These are phyloP conservation scores for Myanophis thanlyinensis DNA, from an alignment of 2,113 vertebrate genomes.

Conservation along the genomic window DNA sequence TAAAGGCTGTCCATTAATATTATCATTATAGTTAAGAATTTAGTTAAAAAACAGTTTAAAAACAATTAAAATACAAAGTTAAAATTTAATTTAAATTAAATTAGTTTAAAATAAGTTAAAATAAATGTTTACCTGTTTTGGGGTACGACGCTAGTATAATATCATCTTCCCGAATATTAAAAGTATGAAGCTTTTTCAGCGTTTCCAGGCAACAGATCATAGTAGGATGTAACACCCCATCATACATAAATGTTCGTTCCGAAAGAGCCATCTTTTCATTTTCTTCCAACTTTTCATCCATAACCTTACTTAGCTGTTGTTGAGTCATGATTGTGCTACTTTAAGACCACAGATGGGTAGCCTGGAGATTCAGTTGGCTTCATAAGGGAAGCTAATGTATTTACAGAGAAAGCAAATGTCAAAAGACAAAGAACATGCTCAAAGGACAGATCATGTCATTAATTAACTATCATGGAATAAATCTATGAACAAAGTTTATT, in stretches of 20 bases:
- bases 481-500: background rate
- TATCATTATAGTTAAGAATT: no score
- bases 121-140: constrained; percentile 22
- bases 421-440: background rate
- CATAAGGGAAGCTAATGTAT: background rate
- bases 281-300: background rate
- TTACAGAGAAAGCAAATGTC: background rate
- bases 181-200: constrained; percentile 36
- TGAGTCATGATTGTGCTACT: background rate
- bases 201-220: constrained; percentile 12
- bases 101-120: no score
- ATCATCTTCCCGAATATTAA: constrained; percentile 33
- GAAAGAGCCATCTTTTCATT: background rate
- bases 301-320: background rate
- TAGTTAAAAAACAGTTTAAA: no score
- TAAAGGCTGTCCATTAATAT: no score
- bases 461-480: background rate
- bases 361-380: background rate
- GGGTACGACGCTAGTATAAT: constrained; percentile 28
- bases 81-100: no score
- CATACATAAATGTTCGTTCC: background rate
- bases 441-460: background rate
- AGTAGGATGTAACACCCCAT: constrained; percentile 3
- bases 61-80: no score
- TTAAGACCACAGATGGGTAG: background rate